Conservation (phyloP, 2,888 invertebrate species). For the Eucera pruinosa region DNA sequence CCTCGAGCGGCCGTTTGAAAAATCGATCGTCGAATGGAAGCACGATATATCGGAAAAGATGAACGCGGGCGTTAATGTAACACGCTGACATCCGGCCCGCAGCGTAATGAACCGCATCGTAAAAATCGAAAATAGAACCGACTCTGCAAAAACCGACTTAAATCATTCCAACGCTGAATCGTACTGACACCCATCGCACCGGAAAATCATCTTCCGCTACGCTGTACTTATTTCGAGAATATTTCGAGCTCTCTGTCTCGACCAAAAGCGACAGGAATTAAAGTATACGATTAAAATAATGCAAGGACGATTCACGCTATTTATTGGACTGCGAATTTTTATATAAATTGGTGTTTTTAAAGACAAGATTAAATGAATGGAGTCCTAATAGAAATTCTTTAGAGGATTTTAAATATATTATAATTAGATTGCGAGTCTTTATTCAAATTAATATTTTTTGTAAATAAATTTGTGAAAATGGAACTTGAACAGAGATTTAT, state of each 20-base stretch:
- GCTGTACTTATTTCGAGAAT: constrained; percentile 5
- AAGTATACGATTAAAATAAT: too few relatives aligned
- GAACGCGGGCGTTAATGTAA: constrained; percentile 7
- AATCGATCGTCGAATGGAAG: constrained; percentile 13
- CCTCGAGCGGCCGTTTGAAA: constrained; percentile 4
- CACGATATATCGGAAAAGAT: neutral
- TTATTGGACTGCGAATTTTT: too few relatives aligned
- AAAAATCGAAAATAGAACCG: constrained; percentile 66
- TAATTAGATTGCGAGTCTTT: too few relatives aligned
- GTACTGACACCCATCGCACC: constrained; percentile 1
- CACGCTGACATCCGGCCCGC: constrained; percentile 27
- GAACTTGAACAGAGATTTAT: too few relatives aligned
- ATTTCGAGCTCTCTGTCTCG: neutral
- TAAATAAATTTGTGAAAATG: too few relatives aligned
- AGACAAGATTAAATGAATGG: too few relatives aligned
- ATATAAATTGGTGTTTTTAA: too few relatives aligned
- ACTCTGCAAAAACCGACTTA: constrained; percentile 12
- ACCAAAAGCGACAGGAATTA: neutral
- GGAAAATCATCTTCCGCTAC: constrained; percentile 10
- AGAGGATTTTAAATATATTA: too few relatives aligned
- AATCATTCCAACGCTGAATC: constrained; percentile 9
- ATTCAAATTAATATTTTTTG: too few relatives aligned
- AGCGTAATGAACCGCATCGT: constrained; percentile 51
- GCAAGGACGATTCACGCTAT: too few relatives aligned
- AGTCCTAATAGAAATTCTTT: too few relatives aligned